phyloP scores from a whole-genome alignment of 2,888 invertebrate genomes.

The Exocentrus adspersus region DNA sequence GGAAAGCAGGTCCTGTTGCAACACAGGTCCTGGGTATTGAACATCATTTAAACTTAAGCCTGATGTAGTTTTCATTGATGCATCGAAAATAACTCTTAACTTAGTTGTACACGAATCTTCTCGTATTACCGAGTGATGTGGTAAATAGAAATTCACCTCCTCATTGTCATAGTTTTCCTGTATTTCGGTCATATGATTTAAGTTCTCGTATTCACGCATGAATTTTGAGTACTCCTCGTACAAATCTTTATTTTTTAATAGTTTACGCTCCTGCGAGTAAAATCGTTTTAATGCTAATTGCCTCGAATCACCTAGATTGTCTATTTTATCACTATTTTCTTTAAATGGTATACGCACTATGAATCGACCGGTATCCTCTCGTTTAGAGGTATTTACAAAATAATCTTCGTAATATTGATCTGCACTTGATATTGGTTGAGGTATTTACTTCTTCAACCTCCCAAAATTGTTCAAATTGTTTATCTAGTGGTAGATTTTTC shows the following conservation, averaged over 20 bases:
- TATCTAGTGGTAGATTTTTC: no score
- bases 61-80: constrained; percentile 13
- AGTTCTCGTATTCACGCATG: constrained; percentile 21
- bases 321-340: background rate
- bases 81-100: constrained; percentile 33
- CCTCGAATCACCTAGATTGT: background rate
- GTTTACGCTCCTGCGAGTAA: constrained; percentile 11
- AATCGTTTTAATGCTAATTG: background rate
- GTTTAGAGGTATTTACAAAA: constrained; percentile 11
- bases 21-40: constrained; percentile 23
- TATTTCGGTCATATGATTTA: constrained; percentile 26
- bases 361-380: constrained; percentile 22
- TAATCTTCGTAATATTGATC: constrained; percentile 16
- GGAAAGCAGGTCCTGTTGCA: constrained; percentile 28
- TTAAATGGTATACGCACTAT: constrained; percentile 24
- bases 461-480: constrained; percentile 24
- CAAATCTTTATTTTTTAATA: constrained; percentile 15
- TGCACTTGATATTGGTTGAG: constrained; percentile 4
- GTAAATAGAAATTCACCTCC: constrained; percentile 18
- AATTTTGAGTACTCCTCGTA: constrained; percentile 19
- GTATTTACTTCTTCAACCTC: constrained; percentile 15
- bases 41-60: constrained; percentile 35
- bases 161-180: background rate
- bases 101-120: constrained; percentile 17
- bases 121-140: constrained; percentile 28